Evolutionary conservation across 1,140 invertebrate species (phyloP), one percentile per base, ranked within the genome.

Genomic region (Pararge aegeria): DNA sequence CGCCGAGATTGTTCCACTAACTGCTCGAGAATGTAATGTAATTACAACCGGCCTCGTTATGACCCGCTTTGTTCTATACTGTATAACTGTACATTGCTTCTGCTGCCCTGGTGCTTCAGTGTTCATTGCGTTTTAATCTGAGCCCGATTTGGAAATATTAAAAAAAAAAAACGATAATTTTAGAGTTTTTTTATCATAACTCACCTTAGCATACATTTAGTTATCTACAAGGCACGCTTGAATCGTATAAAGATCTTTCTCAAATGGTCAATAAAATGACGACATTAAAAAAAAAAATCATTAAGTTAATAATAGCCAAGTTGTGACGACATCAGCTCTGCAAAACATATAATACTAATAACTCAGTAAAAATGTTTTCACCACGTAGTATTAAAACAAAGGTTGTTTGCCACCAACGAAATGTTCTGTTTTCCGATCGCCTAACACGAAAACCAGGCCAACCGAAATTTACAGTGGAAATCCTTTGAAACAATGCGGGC

Each of bases 1-100:
- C 61, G 54, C 70, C 61, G 75, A 75, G 79, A 87, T 85, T 80
- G 77, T 85, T 70, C 73, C 73, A 66, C 64, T 76, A 78, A 83
- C 69, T 57, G 64, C 58, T 64, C 62, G 72, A 76, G 73, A 82
- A 82, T 79, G 70, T 77, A 85, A 85, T 82, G 69, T 78, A 83
- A 83, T 81, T 85, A 80, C 73, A 73, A 49, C 44, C 52, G 68
- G 60, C 65, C 73, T 79, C 68, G 70, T 79, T 72, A 76, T 24
- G 57, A 53, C 37, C 55, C 50, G 59, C 69, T 74, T 73, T 73
- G 61, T 69, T 54, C 53, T 34, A 48, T 30, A 38, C 42, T 18
- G 10, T 16, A 12, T n/a, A 5, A 5, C 20, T 62, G 53, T 52
- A 44, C 54, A 44, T 29, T 61, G 59, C 49, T 72, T 57, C 54